A percentile compares a stretch with the other conserved stretches of the same genome.
These are phyloP conservation scores for Trogon melanurus DNA, from an alignment of 2,113 vertebrate genomes.

Conservation along the genomic window DNA sequence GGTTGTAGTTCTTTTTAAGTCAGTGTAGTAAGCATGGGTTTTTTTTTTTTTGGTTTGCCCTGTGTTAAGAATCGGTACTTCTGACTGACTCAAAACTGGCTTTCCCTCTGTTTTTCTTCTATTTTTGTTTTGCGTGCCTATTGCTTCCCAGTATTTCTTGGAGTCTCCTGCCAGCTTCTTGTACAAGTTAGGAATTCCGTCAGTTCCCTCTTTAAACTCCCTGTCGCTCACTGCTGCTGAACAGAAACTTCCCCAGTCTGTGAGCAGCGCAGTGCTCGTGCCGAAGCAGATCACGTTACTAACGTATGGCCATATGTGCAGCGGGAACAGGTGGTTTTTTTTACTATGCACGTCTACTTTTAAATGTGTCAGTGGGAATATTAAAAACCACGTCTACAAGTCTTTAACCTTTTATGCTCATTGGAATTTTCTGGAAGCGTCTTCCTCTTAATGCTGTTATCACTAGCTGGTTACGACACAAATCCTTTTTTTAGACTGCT, in stretches of 20 bases:
- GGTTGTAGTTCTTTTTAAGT: not conserved
- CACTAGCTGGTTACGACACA: not conserved
- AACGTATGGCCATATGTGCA: constrained; percentile 32
- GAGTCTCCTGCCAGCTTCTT: constrained; percentile 5
- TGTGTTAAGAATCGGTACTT: not conserved
- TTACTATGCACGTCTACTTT: constrained; percentile 5
- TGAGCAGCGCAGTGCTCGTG: not conserved
- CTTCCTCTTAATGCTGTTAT: not conserved
- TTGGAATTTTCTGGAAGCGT: constrained; percentile 11
- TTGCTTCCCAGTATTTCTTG: constrained; percentile 34
- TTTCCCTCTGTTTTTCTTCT: not conserved
- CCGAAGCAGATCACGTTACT: constrained; percentile 12
- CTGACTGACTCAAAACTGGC: not conserved
- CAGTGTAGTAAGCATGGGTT: not conserved
- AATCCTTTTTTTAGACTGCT: not conserved
- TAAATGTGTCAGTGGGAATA: constrained; percentile 38
- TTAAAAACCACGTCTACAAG: constrained; percentile 11
- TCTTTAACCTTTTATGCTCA: not conserved
- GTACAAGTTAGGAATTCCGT: constrained; percentile 27
- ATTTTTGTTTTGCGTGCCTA: constrained; percentile 12
- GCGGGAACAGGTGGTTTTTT: constrained; percentile 36
- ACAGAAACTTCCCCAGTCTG: constrained; percentile 1
- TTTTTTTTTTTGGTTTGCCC: constrained; percentile 3
- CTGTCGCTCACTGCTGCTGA: not conserved
- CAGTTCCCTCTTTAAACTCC: constrained; percentile 12